Evolutionary conservation across 1,140 invertebrate species (phyloP), one percentile per base, ranked within the genome.

Genomic region (Drosophila ercepeae): DNA sequence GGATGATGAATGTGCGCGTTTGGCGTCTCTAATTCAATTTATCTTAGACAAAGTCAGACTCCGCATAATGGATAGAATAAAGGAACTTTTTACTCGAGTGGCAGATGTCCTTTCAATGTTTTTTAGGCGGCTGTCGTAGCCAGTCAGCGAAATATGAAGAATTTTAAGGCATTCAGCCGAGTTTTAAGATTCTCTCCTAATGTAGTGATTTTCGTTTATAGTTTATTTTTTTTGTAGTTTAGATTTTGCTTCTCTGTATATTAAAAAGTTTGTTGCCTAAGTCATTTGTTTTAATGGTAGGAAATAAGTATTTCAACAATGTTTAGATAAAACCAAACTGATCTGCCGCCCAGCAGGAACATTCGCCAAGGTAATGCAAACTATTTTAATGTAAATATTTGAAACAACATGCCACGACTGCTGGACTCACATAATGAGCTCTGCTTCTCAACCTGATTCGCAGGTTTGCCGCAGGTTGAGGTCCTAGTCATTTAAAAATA

Each of bases 301-400:
- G 4, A 4, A 41, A 59, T 50, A 23, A 34, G 46, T 50, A 74
- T 74, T 54, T 23, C 51, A 27, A 21, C 9, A 46, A 57, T 65
- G 45, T 55, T 49, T 16, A 14, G n/a, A 54, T 29, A 23, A 49
- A 25, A 46, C 45, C 23, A 42, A 36, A 54, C 57, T 48, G 41
- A 73, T 53, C 45, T 36, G 8, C 68, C 68, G 68, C 49, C 68
- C 46, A 57, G 9, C 42, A 52, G 63, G 36, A 44, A 45, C 46
- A 29, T 58, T 63, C 29, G 48, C 25, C 49, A 3, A 27, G 21
- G 72, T 16, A 77, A 78, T 44, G 52, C 39, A 36, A 86, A 73
- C 67, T 69, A 86, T 86, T 86, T 84, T 84, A 84, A 84, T 81
- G 81, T 86, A 73, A 86, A 84, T 86, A 84, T 86, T 76, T 86